Conservation (phyloP, 1,140 invertebrate species). For the Reticulitermes speratus region DNA sequence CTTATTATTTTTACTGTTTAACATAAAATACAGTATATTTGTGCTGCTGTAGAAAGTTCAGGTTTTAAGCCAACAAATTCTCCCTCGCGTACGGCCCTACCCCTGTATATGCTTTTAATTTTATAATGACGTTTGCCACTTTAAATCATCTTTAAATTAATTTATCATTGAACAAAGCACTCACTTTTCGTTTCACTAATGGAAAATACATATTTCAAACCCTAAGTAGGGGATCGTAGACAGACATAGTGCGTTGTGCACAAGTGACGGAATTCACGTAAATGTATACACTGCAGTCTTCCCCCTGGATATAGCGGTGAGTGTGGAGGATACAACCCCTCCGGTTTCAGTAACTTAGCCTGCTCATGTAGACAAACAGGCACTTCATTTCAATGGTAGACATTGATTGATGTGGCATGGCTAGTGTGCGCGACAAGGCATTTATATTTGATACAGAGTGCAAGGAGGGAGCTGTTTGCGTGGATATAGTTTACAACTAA, state of each 20-base stretch:
- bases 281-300: background rate
- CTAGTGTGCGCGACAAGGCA: background rate
- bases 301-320: background rate
- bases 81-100: too few relatives aligned
- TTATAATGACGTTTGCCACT: background rate
- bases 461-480: too few relatives aligned
- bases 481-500: too few relatives aligned
- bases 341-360: background rate
- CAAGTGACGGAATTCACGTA: background rate
- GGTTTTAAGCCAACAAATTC: too few relatives aligned
- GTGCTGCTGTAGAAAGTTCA: too few relatives aligned
- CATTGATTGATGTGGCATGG: background rate
- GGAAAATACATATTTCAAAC: constrained; percentile 10
- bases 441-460: background rate
- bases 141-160: background rate
- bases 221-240: background rate
- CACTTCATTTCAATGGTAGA: background rate
- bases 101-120: too few relatives aligned
- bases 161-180: background rate
- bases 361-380: background rate
- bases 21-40: too few relatives aligned
- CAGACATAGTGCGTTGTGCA: background rate
- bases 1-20: too few relatives aligned
- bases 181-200: background rate
- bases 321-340: background rate